Percentiles rank a stretch among this genome's conserved stretches.
Evolutionary conservation across 2,797 vertebrate genomes (phyloP).

Genomic region (Phalloptychus januarius): DNA sequence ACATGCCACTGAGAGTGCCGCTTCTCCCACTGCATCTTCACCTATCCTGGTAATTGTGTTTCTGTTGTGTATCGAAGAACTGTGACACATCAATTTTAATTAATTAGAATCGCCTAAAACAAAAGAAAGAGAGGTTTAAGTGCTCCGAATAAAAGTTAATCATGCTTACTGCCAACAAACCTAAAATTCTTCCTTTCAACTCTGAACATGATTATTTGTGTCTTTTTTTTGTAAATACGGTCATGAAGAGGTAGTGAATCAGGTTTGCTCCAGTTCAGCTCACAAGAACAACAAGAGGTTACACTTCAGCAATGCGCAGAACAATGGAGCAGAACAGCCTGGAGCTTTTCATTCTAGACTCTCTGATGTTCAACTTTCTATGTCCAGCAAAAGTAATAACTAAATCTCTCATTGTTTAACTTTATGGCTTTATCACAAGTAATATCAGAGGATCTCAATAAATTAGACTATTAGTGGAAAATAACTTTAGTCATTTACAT

Average conservation of each 20-base stretch:
- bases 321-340: slow-evolving; percentile 36
- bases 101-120: slow-evolving; percentile 31
- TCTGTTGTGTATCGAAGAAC: slow-evolving; percentile 16
- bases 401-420: slow-evolving; percentile 11
- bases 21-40: not conserved
- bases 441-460: not conserved
- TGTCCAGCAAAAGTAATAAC: slow-evolving; percentile 23
- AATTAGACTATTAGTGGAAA: not conserved
- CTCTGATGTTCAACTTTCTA: slow-evolving; percentile 44
- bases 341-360: slow-evolving; percentile 37
- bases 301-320: slow-evolving; percentile 36
- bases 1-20: slow-evolving; percentile 35
- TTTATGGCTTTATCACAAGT: not conserved
- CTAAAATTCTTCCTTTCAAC: slow-evolving; percentile 35
- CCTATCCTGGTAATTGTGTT: slow-evolving; percentile 21
- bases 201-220: slow-evolving; percentile 31
- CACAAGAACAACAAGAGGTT: slow-evolving; percentile 27
- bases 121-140: slow-evolving; percentile 16
- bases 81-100: slow-evolving; percentile 26
- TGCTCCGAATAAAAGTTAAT: slow-evolving; percentile 35
- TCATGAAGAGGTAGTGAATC: slow-evolving; percentile 36
- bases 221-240: slow-evolving; percentile 43
- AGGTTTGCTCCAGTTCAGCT: slow-evolving; percentile 35
- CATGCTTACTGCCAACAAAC: slow-evolving; percentile 33
- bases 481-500: not conserved